Evolutionary conservation across 2,888 invertebrate genomes (phyloP).

Genomic region (Lamproptera curius): DNA sequence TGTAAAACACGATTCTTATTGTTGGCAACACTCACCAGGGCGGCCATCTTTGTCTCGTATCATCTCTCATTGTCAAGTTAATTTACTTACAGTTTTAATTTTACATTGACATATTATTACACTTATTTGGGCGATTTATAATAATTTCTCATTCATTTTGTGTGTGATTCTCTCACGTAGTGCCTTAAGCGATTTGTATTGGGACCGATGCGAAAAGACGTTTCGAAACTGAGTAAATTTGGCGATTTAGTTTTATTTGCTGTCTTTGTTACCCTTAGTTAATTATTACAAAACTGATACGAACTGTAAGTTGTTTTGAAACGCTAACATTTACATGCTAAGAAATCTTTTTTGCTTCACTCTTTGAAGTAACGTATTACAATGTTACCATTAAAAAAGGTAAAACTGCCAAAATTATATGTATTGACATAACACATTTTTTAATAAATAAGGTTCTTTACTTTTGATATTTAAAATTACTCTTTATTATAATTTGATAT

Average conservation of each 20-base stretch:
- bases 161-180: slow-evolving; percentile 16
- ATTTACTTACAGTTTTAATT: slow-evolving; percentile 24
- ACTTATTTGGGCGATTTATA: slow-evolving; percentile 16
- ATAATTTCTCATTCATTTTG: slow-evolving; percentile 6
- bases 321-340: too few species aligned
- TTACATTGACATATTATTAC: slow-evolving; percentile 29
- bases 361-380: too few species aligned
- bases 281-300: too few species aligned
- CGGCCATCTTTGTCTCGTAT: slow-evolving; percentile 35
- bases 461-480: too few species aligned
- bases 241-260: background rate
- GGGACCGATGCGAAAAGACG: background rate
- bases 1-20: slow-evolving; percentile 23
- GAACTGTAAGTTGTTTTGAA: too few species aligned
- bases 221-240: background rate
- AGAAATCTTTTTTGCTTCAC: too few species aligned
- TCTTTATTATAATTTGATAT: too few species aligned
- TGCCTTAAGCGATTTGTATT: slow-evolving; percentile 17
- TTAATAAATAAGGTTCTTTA: too few species aligned
- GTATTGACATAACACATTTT: too few species aligned
- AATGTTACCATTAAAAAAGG: too few species aligned
- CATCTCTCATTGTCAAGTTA: slow-evolving; percentile 25
- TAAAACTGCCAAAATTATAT: too few species aligned
- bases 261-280: too few species aligned
- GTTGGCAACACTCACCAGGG: slow-evolving; percentile 37